Base-by-base conservation (phyloP, 2,113 vertebrate species). In the Carassius auratus region DNA sequence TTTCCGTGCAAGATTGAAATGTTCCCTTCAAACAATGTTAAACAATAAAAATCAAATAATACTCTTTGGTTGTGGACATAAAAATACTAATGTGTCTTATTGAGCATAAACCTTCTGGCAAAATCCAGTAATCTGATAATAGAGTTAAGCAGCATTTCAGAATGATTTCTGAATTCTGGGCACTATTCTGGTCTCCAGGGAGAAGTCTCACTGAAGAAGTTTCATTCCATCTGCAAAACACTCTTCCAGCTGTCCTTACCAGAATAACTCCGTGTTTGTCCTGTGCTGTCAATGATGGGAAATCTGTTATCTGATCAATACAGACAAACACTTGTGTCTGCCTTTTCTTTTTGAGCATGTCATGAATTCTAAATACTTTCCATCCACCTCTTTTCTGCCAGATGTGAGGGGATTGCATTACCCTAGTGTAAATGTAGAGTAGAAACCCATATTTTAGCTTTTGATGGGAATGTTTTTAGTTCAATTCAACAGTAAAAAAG, bases 81-180 rank as follows among this genome's bases (percentile, higher is more conserved):
- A 30, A 30, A 30, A 30, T 30, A 30, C 42, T 75, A 86, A 86
- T 90, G 84, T 90, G 87, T 87, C 86, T 71, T 75, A 78, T 87
- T 76, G 75, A 68, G n/a, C 68, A 66, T 61, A 30, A 59, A 38
- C 38, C 78, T 81, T 12, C 15, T 10, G 59, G 50, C 36, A 38
- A 38, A 38, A 38, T 38, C 36, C 36, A 4, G 36, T 38, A 38
- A 38, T 38, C 36, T 38, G 36, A 38, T 38, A 38, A 3, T 38
- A 38, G 36, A 38, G 36, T 38, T 38, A 38, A 38, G 36, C 36
- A 38, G 3, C 36, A 38, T 38, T 38, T 38, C 36, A 38, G 5
- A 30, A 30, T 30, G 62, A 36, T 75, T 69, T 80, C 82, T 62
- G 66, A 79, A 66, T 61, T 80, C 59, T 76, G 45, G 82, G 30